A percentile compares a stretch with the other conserved stretches of the same genome.
phyloP scores from a whole-genome alignment of 2,113 vertebrate genomes.

The Struthidea cinerea region DNA sequence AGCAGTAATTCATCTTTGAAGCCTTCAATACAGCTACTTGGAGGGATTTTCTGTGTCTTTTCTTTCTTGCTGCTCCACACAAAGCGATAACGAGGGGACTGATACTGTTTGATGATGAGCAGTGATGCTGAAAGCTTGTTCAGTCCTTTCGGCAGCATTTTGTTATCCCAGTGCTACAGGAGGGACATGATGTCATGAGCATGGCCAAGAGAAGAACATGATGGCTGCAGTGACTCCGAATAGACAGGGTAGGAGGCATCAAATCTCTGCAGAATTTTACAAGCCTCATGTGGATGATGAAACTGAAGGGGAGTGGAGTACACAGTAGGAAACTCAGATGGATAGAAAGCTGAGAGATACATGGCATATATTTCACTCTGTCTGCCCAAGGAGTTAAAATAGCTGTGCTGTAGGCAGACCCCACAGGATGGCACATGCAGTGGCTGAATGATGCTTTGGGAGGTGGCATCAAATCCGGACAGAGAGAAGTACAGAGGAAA shows the following conservation, averaged over 20 bases:
- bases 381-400: not conserved
- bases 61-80: constrained; percentile 33
- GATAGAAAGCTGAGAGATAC: constrained; percentile 20
- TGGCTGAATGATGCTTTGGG: constrained; percentile 34
- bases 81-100: constrained; percentile 61
- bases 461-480: constrained; percentile 42
- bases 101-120: constrained; percentile 14
- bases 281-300: constrained; percentile 24
- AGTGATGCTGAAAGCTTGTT: constrained; percentile 14
- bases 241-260: constrained; percentile 16
- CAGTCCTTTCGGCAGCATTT: not conserved
- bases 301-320: constrained; percentile 28
- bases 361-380: not conserved
- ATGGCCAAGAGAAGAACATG: constrained; percentile 37
- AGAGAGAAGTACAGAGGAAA: constrained; percentile 35
- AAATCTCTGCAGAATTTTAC: not conserved
- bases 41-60: constrained; percentile 35
- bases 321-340: constrained; percentile 36
- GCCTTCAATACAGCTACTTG: constrained; percentile 36
- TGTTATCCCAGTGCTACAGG: not conserved
- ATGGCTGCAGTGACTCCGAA: constrained; percentile 30
- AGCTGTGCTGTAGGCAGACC: not conserved
- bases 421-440: constrained; percentile 3
- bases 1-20: constrained; percentile 26
- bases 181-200: not conserved